phyloP scores from a whole-genome alignment of 2,797 vertebrate species.

The Sebastiscus albofasciatus region DNA sequence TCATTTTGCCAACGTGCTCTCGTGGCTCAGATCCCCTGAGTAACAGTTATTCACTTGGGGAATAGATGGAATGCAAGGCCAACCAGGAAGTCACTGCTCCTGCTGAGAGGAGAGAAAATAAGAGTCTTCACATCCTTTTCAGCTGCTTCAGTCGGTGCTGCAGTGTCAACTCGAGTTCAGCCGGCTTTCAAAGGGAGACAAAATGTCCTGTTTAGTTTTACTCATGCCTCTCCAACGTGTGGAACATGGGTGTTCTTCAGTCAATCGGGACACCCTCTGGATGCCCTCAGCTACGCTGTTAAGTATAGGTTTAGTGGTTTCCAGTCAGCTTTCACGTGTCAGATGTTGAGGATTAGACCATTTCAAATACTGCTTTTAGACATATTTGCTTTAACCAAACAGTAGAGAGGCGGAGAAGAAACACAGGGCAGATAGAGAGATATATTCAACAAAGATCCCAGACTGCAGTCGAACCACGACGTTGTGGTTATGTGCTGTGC shows the following conservation, averaged over 20 bases:
- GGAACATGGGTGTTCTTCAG: background rate
- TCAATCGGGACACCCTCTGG: background rate
- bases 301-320: background rate
- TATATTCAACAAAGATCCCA: no score
- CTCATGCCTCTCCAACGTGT: background rate
- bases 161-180: background rate
- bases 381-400: no score
- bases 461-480: no score
- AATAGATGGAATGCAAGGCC: slow-evolving; percentile 51
- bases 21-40: background rate
- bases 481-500: no score
- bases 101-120: slow-evolving; percentile 36
- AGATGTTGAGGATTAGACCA: no score
- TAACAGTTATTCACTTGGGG: slow-evolving; percentile 15
- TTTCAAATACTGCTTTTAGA: no score
- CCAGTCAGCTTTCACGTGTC: no score
- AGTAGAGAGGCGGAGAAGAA: no score
- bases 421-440: no score
- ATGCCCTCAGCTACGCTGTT: background rate
- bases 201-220: background rate
- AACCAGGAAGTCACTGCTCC: slow-evolving; percentile 54
- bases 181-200: background rate
- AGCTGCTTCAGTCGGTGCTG: slow-evolving; percentile 9
- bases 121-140: slow-evolving; percentile 19
- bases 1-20: background rate